Evolutionary conservation across 2,888 invertebrate species (phyloP).

Genomic region (Nomada hirtipes): DNA sequence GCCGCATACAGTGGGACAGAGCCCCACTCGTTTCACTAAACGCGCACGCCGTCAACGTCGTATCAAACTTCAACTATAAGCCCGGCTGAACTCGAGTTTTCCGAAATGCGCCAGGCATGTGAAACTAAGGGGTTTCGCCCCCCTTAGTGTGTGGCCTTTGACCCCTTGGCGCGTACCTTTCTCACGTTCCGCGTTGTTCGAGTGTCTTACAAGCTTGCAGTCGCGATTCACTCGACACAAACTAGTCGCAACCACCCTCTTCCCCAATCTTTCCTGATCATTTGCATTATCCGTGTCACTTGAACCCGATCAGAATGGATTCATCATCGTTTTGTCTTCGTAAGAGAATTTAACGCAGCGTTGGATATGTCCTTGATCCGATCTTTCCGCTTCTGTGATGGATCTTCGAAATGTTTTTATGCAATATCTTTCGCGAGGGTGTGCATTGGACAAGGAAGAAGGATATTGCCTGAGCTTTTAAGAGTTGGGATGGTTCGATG

Average conservation of each 20-base stretch:
- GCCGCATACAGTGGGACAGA: conserved; percentile 54
- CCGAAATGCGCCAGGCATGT: conserved; percentile 72
- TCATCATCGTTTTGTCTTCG: neutral
- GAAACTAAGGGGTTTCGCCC: conserved; percentile 66
- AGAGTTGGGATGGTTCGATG: too few species aligned
- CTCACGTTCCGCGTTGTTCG: conserved; percentile 60
- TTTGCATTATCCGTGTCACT: conserved; percentile 39
- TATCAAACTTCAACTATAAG: conserved; percentile 75
- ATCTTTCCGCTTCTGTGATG: neutral
- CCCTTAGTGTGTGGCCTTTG: conserved; percentile 40
- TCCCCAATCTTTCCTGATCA: conserved; percentile 6
- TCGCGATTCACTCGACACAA: conserved; percentile 28
- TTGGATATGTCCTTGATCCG: neutral
- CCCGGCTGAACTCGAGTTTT: conserved; percentile 72
- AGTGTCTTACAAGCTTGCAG: conserved; percentile 48
- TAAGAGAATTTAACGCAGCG: neutral
- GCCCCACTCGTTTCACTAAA: conserved; percentile 72
- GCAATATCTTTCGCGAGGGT: too few species aligned
- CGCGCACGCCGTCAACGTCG: conserved; percentile 74
- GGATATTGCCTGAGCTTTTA: too few species aligned
- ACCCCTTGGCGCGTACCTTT: conserved; percentile 67
- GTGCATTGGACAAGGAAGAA: too few species aligned
- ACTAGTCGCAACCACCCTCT: neutral
- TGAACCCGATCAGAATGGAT: neutral
- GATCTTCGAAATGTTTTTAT: neutral